These are phyloP conservation scores for Staurois parvus DNA, from an alignment of 2,797 vertebrate genomes.

Conservation along the genomic window DNA sequence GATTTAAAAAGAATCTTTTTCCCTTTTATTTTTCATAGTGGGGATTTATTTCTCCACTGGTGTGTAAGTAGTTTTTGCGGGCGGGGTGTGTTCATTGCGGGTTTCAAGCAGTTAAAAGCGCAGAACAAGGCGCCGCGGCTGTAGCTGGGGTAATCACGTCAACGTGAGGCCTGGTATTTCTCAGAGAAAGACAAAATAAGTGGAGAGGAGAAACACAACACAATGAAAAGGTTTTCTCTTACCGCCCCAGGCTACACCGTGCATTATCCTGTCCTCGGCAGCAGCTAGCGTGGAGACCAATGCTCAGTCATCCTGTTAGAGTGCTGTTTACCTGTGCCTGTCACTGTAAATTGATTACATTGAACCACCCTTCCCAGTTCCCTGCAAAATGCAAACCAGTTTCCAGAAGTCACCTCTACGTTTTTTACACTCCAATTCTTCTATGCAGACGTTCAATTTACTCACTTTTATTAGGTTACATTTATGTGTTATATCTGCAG, in stretches of 20 bases:
- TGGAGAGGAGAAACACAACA: slow-evolving; percentile 9
- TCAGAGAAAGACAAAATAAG: slow-evolving; percentile 43
- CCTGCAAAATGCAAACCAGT: slow-evolving; percentile 18
- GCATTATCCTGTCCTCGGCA: slow-evolving; percentile 34
- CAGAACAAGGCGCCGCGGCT: not conserved
- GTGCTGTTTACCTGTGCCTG: slow-evolving; percentile 60
- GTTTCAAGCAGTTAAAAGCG: slow-evolving; percentile 11
- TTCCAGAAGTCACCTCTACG: not conserved
- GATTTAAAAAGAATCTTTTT: not conserved
- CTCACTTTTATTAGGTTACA: not conserved
- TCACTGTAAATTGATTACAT: slow-evolving; percentile 64
- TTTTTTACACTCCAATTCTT: no score
- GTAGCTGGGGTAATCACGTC: not conserved
- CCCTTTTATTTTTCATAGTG: not conserved
- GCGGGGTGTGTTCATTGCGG: not conserved
- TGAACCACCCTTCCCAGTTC: not conserved
- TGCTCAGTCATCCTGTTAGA: slow-evolving; percentile 60
- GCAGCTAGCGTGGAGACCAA: slow-evolving; percentile 22
- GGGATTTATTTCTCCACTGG: not conserved
- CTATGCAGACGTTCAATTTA: not conserved
- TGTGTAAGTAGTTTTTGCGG: not conserved
- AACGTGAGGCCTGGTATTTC: slow-evolving; percentile 25
- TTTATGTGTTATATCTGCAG: not conserved
- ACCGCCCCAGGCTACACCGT: slow-evolving; percentile 32
- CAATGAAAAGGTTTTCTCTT: slow-evolving; percentile 51